Percentiles rank a stretch among this genome's conserved stretches.
Evolutionary conservation across 2,113 vertebrate genomes (phyloP).

Genomic region (Crotalus helleri): DNA sequence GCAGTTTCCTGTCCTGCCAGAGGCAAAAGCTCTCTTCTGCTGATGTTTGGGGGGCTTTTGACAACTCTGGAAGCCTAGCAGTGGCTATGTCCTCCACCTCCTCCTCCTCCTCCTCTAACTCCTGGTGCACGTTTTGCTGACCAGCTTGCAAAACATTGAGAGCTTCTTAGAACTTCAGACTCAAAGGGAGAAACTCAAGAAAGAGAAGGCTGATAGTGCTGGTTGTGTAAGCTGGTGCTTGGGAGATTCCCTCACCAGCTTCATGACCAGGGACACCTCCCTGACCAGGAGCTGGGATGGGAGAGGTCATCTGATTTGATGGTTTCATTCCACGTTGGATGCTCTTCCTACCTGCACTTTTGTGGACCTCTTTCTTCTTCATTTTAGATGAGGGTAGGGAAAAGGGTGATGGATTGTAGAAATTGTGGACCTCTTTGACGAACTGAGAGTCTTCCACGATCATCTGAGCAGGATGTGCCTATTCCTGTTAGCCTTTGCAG

Average conservation of each 20-base stretch:
- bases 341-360: background rate
- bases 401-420: background rate
- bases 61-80: background rate
- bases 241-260: background rate
- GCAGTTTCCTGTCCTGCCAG: background rate
- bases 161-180: background rate
- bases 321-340: background rate
- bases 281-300: background rate
- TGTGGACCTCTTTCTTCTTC: background rate
- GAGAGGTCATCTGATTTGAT: background rate
- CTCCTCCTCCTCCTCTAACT: background rate
- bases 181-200: background rate
- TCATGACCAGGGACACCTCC: background rate
- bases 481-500: background rate
- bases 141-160: background rate
- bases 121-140: background rate
- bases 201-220: background rate
- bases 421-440: background rate
- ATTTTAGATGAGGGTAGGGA: background rate
- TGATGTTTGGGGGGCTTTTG: background rate
- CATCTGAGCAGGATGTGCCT: background rate
- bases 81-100: background rate
- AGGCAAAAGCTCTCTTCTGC: background rate
- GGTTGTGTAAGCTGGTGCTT: background rate
- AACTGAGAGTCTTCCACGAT: background rate